Evolutionary conservation across 2,113 vertebrate species (phyloP).

Genomic region (Ictidomys tridecemlineatus): DNA sequence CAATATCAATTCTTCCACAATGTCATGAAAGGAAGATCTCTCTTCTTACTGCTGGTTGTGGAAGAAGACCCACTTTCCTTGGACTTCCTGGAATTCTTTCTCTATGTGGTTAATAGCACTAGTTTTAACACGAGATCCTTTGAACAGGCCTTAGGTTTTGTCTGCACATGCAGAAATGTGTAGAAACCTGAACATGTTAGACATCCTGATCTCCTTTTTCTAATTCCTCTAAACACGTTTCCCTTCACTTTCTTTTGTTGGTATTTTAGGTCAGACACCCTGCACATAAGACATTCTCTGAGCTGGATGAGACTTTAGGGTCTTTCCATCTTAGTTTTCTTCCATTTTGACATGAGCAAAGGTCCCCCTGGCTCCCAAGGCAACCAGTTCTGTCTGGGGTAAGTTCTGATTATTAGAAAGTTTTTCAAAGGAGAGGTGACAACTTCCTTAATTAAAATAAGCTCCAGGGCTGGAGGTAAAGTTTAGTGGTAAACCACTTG

Average conservation of each 20-base stretch:
- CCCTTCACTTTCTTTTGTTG: not conserved
- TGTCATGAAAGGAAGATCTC: not conserved
- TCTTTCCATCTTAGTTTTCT: not conserved
- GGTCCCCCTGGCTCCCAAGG: not conserved
- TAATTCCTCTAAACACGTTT: not conserved
- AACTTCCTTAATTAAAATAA: constrained; percentile 27
- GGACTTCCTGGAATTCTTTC: not conserved
- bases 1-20: not conserved
- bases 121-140: not conserved
- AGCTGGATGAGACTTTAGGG: not conserved
- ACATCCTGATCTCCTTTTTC: not conserved
- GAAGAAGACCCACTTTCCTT: not conserved
- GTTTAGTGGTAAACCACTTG: not conserved
- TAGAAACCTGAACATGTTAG: not conserved
- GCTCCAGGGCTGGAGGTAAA: not conserved
- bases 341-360: not conserved
- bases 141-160: not conserved
- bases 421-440: not conserved
- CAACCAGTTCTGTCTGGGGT: not conserved
- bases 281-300: not conserved
- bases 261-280: not conserved
- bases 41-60: not conserved
- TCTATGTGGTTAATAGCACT: not conserved
- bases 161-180: not conserved
- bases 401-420: not conserved